phyloP scores from a whole-genome alignment of 1,140 invertebrate species.

The Zaprionus capensis region DNA sequence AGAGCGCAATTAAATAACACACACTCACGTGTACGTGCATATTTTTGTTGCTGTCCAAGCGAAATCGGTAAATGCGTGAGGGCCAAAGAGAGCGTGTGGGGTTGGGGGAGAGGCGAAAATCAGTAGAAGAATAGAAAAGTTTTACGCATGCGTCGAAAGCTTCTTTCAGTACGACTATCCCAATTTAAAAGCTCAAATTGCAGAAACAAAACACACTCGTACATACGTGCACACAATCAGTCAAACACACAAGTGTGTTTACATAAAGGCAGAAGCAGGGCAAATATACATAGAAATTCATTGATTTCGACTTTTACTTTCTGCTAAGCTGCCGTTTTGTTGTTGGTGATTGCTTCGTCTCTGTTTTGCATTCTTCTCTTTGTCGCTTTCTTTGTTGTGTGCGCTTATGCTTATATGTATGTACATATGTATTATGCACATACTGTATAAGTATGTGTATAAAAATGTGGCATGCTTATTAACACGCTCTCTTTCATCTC shows the following conservation, averaged over 20 bases:
- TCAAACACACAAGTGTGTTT: background rate
- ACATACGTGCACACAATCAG: background rate
- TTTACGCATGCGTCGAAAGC: conserved; percentile 11
- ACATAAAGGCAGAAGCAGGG: background rate
- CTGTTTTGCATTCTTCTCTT: conserved; percentile 42
- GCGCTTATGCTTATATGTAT: conserved; percentile 18
- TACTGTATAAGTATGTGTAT: background rate
- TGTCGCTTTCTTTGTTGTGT: conserved; percentile 48
- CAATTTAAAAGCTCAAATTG: background rate
- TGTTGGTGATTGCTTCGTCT: background rate
- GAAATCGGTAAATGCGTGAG: conserved; percentile 7
- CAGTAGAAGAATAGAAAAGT: background rate
- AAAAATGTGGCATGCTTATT: background rate
- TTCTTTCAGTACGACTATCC: background rate
- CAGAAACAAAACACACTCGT: background rate
- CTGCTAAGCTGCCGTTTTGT: conserved; percentile 30
- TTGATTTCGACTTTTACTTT: conserved; percentile 78
- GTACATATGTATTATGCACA: background rate
- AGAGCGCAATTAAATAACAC: background rate
- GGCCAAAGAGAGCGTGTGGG: background rate
- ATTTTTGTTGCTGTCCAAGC: background rate
- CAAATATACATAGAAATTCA: conserved; percentile 41
- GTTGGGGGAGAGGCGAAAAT: background rate
- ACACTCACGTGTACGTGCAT: background rate
- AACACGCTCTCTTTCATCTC: conserved; percentile 1